Percentiles rank a stretch among this genome's conserved stretches.
phyloP scores from a whole-genome alignment of 2,113 vertebrate genomes.

The Raja brachyura region DNA sequence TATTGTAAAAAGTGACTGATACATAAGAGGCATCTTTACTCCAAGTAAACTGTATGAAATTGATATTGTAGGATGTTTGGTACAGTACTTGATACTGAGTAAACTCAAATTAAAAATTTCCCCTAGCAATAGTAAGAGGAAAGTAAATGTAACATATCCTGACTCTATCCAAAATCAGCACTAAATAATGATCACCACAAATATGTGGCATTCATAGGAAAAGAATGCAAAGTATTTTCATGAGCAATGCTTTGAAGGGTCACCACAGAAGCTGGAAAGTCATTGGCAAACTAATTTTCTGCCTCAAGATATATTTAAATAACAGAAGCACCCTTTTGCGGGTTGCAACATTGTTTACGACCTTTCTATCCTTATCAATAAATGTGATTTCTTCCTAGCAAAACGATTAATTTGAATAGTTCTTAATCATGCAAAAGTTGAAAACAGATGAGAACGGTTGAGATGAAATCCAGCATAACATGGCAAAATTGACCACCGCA shows the following conservation, averaged over 20 bases:
- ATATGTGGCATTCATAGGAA: not conserved
- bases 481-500: not conserved
- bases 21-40: not conserved
- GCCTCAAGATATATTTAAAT: not conserved
- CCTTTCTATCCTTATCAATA: no score
- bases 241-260: not conserved
- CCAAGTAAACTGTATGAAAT: not conserved
- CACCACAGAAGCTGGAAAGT: not conserved
- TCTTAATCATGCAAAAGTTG: not conserved
- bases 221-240: conserved; percentile 31
- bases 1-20: not conserved
- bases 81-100: not conserved
- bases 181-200: conserved; percentile 24
- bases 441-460: not conserved
- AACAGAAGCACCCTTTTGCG: not conserved
- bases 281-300: not conserved
- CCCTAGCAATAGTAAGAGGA: not conserved
- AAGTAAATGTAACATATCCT: not conserved
- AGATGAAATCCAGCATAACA: not conserved
- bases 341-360: not conserved
- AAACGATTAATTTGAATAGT: not conserved
- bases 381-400: not conserved
- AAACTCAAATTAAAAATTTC: not conserved
- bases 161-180: not conserved
- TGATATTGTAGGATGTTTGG: not conserved